These are phyloP conservation scores for Upupa epops DNA, from an alignment of 2,113 vertebrate species.

Conservation along the genomic window DNA sequence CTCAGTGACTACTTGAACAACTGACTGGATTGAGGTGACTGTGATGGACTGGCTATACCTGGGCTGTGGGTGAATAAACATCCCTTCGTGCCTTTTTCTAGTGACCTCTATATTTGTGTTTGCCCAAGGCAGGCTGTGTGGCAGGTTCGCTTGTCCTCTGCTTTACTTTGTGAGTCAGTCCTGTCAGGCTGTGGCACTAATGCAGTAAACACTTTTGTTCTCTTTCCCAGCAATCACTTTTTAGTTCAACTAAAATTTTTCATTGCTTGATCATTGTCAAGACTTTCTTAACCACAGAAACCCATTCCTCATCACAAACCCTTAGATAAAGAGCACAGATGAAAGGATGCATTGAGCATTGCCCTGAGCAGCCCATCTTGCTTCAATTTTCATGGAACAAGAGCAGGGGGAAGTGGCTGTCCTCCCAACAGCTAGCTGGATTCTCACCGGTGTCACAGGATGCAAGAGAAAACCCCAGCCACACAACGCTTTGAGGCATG, in stretches of 20 bases:
- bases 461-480: background rate
- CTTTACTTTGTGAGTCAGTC: background rate
- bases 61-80: background rate
- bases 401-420: background rate
- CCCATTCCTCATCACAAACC: background rate
- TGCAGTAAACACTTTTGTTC: background rate
- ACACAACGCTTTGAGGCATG: background rate
- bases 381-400: background rate
- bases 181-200: background rate
- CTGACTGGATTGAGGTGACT: background rate
- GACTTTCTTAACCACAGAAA: background rate
- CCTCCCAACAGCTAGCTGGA: background rate
- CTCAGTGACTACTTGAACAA: background rate
- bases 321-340: background rate
- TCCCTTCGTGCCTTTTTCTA: background rate
- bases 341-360: background rate
- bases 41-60: background rate
- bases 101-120: background rate
- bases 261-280: background rate
- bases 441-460: background rate
- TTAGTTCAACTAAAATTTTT: background rate
- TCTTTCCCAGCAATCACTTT: background rate
- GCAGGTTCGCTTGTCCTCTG: slow-evolving; percentile 14
- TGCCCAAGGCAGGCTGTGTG: background rate
- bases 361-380: background rate